Evolutionary conservation across 2,113 vertebrate species (phyloP), one percentile per base, ranked within the genome.

Genomic region (Hypocryptadius cinnamomeus): DNA sequence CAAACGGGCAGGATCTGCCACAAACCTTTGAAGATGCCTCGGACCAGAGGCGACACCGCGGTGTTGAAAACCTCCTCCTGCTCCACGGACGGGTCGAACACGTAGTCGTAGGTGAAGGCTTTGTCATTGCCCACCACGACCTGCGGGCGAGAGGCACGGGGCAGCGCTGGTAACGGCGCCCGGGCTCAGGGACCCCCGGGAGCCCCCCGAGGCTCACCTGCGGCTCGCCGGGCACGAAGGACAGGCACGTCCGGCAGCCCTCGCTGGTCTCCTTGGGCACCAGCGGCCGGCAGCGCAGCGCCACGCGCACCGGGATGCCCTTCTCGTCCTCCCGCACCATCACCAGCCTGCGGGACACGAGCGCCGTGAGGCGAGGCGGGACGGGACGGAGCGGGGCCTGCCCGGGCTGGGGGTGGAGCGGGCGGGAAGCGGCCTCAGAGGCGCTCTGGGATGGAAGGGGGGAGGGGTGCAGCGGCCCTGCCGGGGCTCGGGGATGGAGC

Each of bases 31-130:
- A 99, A 99, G 90, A 99, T 96, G 50, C 98, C 99, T 35, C 88
- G 89, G 69, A 99, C 85, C 68, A 99, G 97, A 2, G 99, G 98
- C 5, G 97, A 98, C 10, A 99, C 98, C 3, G 98, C 98, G 0
- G 97, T 96, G 79, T 61, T 98, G 95, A 98, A 99, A 19, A 99
- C 98, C 82, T 99, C 99, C 68, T 99, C 99, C 95, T 99, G 99
- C 89, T 99, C 99, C 5, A 97, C 96, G 21, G 97, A 97, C 0
- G 99, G 98, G 89, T 99, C 99, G 87, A 99, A 99, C 18, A 99
- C 98, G 77, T 98, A 99, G 85, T 99, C 99, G 8, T 99, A 99
- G 0, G 99, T 99, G 96, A 99, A 99, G 0, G 98, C 97, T 66
- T 99, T 99, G 42, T 99, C 98, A 8, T 94, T 98, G 14, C 99